These are phyloP conservation scores for Gymnorhina tibicen DNA, from an alignment of 2,113 vertebrate species.

Conservation along the genomic window DNA sequence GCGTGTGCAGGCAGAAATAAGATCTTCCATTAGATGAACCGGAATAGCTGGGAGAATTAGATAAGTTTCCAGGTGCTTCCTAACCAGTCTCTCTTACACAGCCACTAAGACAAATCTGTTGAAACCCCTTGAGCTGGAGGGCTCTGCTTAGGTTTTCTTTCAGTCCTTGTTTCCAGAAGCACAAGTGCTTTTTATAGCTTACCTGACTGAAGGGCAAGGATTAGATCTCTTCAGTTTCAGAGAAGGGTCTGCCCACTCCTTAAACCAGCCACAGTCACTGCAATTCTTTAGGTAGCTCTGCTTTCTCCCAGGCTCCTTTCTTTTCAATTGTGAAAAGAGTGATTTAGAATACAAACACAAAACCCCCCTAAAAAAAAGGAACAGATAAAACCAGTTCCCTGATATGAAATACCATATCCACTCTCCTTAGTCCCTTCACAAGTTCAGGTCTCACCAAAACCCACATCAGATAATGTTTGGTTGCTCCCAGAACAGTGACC, in stretches of 20 bases:
- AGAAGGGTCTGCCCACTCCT: not conserved
- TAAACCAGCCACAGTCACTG: not conserved
- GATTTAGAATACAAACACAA: not conserved
- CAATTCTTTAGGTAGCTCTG: not conserved
- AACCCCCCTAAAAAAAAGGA: fast-evolving
- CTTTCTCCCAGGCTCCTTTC: not conserved
- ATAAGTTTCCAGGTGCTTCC: conserved; percentile 30
- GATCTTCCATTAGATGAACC: not conserved
- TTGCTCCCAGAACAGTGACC: not conserved
- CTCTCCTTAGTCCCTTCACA: not conserved
- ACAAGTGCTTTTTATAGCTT: not conserved
- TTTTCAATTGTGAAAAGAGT: not conserved
- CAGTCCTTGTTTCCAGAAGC: not conserved
- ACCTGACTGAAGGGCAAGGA: not conserved
- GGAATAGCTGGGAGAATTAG: conserved; percentile 32
- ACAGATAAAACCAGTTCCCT: not conserved
- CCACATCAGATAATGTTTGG: not conserved
- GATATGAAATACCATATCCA: not conserved
- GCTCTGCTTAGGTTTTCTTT: not conserved
- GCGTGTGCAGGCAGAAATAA: not conserved
- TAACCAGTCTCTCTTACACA: not conserved
- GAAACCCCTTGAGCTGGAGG: not conserved
- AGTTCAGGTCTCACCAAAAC: not conserved
- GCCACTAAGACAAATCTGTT: not conserved
- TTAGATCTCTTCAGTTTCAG: not conserved